Conservation (phyloP, 1,140 invertebrate species). For the Halictus rubicundus region DNA sequence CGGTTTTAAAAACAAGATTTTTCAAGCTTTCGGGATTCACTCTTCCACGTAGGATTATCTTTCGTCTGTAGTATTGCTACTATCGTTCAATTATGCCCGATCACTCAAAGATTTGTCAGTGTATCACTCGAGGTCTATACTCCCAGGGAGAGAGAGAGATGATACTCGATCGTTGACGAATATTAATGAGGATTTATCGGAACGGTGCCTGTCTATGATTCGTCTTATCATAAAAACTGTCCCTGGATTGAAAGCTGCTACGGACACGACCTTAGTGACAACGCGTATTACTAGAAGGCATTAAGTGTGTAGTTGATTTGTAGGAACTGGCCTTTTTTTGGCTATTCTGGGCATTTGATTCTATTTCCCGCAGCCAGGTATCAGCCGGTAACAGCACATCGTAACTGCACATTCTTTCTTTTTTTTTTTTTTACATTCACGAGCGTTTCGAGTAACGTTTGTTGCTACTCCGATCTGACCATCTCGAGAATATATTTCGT, state of each 20-base stretch:
- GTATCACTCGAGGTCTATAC: slow-evolving; percentile 22
- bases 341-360: slow-evolving; percentile 36
- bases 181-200: slow-evolving; percentile 37
- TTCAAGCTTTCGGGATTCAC: slow-evolving; percentile 78
- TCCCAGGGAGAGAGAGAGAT: slow-evolving; percentile 21
- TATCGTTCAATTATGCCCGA: slow-evolving; percentile 47
- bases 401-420: slow-evolving; percentile 35
- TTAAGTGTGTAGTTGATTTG: slow-evolving; percentile 1
- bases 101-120: slow-evolving; percentile 26
- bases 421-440: slow-evolving; percentile 34
- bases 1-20: slow-evolving; percentile 79
- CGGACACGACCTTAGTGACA: background rate
- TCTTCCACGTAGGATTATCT: slow-evolving; percentile 74
- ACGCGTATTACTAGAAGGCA: background rate
- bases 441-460: slow-evolving; percentile 11
- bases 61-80: slow-evolving; percentile 43
- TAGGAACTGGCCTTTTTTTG: slow-evolving; percentile 20
- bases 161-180: slow-evolving; percentile 13
- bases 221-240: background rate
- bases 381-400: slow-evolving; percentile 20
- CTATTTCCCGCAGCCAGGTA: slow-evolving; percentile 18
- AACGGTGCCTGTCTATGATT: background rate
- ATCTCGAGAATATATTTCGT: slow-evolving; percentile 1
- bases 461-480: slow-evolving; percentile 9
- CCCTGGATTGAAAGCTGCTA: background rate